Evolutionary conservation across 1,140 invertebrate genomes (phyloP), one percentile per base, ranked within the genome.

Genomic region (Diuraphis noxia): DNA sequence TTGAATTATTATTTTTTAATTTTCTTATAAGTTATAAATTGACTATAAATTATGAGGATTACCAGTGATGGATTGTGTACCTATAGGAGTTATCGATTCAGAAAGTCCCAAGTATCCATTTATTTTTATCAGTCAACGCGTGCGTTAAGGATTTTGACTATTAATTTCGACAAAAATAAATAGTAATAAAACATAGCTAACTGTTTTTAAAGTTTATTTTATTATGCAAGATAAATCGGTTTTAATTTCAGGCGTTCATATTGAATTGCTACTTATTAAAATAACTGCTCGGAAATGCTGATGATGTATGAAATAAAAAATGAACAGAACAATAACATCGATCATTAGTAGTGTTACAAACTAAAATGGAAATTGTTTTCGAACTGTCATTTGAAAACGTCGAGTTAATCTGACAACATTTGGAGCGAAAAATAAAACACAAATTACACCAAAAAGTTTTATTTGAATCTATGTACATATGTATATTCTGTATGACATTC

Each of bases 341-440:
- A 72, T 72, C 56, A 72, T 81, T 81, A 81, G 21, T 81, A 38
- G 36, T 38, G 21, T 41, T 84, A 84, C 40, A n/a, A 41, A 40
- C 40, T 41, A 30, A 84, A 84, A 84, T 41, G 9, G 40, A 84
- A 84, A 84, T 84, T 41, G 13, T 30, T 43, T 84, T n/a, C 2
- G 3, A 41, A 79, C 34, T 79, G 19, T 79, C 40, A 40, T 41
- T 84, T 30, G 9, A 41, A 84, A 30, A 84, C 13, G 13, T 13
- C 25, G 13, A 84, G 81, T n/a, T 84, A 84, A 84, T 84, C 81
- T 30, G 81, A 84, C 36, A 38, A 79, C 77, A 36, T 36, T 79
- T 36, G 77, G 34, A 38, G 7, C 17, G 34, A 79, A 79, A 79
- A 79, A 79, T 79, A 79, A 79, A 38, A 38, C 10, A 4, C 7